Conservation (phyloP, 2,888 invertebrate genomes). For the Chalcosyrphus nemorum region DNA sequence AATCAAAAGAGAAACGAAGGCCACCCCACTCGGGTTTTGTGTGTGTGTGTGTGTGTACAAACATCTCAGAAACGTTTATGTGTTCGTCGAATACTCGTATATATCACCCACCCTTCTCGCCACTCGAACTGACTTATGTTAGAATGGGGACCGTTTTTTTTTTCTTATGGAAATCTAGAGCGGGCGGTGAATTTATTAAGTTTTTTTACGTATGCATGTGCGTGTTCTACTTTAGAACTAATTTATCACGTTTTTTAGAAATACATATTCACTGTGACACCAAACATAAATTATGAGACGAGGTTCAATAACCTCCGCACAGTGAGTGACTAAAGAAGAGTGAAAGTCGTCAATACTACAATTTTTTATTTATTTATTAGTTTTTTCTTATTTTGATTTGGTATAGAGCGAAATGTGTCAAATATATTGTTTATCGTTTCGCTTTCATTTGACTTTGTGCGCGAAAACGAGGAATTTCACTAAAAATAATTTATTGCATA, state of each 20-base stretch:
- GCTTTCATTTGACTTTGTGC: not conserved
- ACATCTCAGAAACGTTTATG: conserved; percentile 33
- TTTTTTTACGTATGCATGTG: not conserved
- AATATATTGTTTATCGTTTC: conserved; percentile 27
- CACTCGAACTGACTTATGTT: no score
- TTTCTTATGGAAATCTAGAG: not conserved
- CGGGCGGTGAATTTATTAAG: not conserved
- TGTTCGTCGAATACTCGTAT: conserved; percentile 1
- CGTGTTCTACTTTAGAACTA: not conserved
- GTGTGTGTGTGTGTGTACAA: not conserved
- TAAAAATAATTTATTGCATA: conserved; percentile 11
- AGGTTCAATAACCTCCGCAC: not conserved
- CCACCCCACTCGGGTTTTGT: conserved; percentile 56
- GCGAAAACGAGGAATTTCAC: conserved; percentile 20
- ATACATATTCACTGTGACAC: not conserved
- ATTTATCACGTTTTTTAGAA: not conserved
- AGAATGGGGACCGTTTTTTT: not conserved
- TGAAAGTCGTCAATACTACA: conserved; percentile 17
- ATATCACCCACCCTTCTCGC: not conserved
- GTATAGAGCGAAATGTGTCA: conserved; percentile 33
- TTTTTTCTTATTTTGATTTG: not conserved
- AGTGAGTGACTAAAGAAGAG: conserved; percentile 12
- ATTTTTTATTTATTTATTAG: no score
- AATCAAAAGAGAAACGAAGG: conserved; percentile 75
- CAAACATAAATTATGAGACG: not conserved